Conservation (phyloP, 2,888 invertebrate species). For the Chalcosyrphus nemorum region DNA sequence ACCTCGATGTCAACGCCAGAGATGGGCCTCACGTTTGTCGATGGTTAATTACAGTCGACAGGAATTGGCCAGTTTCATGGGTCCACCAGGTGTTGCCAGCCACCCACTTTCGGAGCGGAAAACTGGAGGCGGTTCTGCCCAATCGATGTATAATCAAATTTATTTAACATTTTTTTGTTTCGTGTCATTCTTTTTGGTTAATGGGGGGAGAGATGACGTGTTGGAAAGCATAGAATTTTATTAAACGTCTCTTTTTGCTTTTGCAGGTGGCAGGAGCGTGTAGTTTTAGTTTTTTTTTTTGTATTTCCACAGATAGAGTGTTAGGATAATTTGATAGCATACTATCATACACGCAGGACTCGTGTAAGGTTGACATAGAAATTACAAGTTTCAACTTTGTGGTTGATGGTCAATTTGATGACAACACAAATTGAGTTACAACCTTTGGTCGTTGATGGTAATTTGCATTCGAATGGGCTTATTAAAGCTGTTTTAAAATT, state of each 20-base stretch:
- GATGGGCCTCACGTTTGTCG: background rate
- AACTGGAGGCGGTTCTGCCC: background rate
- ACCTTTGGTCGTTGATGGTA: too few relatives aligned
- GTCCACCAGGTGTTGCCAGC: background rate
- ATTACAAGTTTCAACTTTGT: background rate
- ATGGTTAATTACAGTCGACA: conserved; percentile 12
- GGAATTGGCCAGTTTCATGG: conserved; percentile 1
- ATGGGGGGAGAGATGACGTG: background rate
- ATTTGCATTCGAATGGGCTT: too few relatives aligned
- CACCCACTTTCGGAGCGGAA: background rate
- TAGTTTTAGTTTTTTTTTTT: background rate
- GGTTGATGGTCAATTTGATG: too few relatives aligned
- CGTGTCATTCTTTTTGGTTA: background rate
- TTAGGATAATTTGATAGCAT: background rate
- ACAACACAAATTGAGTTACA: too few relatives aligned
- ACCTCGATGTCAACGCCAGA: background rate
- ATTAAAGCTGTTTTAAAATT: too few relatives aligned
- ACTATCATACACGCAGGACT: background rate
- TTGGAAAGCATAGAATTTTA: background rate
- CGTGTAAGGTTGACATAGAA: background rate
- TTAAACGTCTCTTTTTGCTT: background rate
- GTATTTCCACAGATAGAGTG: background rate
- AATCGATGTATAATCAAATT: conserved; percentile 17
- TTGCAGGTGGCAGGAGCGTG: background rate
- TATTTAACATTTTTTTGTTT: conserved; percentile 26